A percentile compares a stretch with the other conserved stretches of the same genome.
Evolutionary conservation across 2,888 invertebrate genomes (phyloP).

Genomic region (Megastigmus dorsalis): DNA sequence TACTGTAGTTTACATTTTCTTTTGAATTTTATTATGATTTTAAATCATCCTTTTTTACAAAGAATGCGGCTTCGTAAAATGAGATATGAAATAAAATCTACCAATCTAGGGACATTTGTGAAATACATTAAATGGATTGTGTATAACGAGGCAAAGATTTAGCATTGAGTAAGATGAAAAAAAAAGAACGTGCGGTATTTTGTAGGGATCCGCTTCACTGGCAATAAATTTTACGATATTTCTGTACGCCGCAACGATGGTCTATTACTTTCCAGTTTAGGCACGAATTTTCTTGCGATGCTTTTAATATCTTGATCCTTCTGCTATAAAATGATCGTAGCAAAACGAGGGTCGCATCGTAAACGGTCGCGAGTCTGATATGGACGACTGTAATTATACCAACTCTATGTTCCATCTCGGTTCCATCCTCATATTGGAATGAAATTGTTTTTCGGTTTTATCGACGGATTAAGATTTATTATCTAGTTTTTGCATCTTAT

Average conservation of each 20-base stretch:
- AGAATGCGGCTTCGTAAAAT: no score
- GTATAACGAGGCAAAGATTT: no score
- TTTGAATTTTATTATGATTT: no score
- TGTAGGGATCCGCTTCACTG: constrained; percentile 57
- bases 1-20: no score
- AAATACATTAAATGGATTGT: no score
- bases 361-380: no score
- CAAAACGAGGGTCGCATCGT: constrained; percentile 23
- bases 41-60: no score
- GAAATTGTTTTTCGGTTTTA: not conserved
- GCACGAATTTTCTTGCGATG: constrained; percentile 15
- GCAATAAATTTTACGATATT: constrained; percentile 66
- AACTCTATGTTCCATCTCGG: no score
- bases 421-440: not conserved
- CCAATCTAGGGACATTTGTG: no score
- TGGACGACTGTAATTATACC: not conserved
- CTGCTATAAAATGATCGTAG: constrained; percentile 35
- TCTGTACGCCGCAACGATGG: constrained; percentile 36
- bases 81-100: no score
- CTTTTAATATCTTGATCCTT: constrained; percentile 40
- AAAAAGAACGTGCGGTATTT: not conserved
- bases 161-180: not conserved
- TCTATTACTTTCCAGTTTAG: constrained; percentile 21
- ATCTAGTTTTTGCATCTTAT: no score
- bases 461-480: not conserved